These are phyloP conservation scores for Lepilemur septentrionalis DNA, from an alignment of 2,797 vertebrate species.

Conservation along the genomic window DNA sequence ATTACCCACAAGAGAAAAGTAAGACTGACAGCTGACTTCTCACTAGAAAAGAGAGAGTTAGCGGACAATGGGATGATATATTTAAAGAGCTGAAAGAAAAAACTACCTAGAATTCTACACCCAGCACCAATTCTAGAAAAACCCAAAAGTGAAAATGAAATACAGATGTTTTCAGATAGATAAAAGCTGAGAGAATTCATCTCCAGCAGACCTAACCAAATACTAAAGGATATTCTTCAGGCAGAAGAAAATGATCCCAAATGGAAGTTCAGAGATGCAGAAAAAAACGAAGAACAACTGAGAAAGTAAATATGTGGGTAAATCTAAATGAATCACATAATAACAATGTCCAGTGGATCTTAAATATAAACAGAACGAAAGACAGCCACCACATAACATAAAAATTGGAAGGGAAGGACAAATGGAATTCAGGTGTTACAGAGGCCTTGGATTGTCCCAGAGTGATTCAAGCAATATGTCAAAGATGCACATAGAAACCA, in stretches of 20 bases:
- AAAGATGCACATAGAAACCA: slow-evolving; percentile 14
- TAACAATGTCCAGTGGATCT: background rate
- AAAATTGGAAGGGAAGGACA: slow-evolving; percentile 14
- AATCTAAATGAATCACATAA: slow-evolving; percentile 37
- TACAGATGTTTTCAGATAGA: slow-evolving; percentile 12
- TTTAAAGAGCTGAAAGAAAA: background rate
- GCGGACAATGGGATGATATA: background rate
- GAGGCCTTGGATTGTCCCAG: background rate
- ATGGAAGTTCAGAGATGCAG: background rate
- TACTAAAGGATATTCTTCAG: background rate
- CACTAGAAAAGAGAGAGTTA: background rate
- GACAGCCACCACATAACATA: background rate
- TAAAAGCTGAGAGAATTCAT: background rate
- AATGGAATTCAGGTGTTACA: background rate
- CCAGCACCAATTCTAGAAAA: background rate
- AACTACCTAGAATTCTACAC: background rate
- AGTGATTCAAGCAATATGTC: background rate
- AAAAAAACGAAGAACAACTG: background rate
- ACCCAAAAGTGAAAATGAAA: background rate
- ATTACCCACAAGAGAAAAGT: background rate
- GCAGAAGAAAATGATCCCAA: slow-evolving; percentile 19
- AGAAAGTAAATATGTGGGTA: background rate
- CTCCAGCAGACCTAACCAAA: slow-evolving; percentile 9
- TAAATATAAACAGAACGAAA: slow-evolving; percentile 35
- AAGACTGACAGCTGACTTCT: background rate